Conservation (phyloP, 2,113 vertebrate genomes). For the Phoxinus phoxinus region DNA sequence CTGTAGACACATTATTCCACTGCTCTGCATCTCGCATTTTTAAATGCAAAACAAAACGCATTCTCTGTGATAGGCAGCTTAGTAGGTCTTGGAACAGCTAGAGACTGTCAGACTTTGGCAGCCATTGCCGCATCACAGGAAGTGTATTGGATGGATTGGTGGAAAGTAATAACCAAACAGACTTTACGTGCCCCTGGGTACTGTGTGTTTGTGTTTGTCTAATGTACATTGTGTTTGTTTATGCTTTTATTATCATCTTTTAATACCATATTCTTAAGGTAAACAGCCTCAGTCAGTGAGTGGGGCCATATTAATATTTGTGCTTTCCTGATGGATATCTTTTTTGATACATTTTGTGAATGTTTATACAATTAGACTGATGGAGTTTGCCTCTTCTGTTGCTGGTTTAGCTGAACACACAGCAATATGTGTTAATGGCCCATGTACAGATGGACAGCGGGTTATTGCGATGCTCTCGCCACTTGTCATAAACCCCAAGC, state of each 20-base stretch:
- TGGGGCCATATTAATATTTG: background rate
- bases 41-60: background rate
- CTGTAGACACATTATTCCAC: background rate
- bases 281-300: background rate
- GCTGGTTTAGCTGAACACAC: slow-evolving; percentile 31
- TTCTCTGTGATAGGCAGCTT: background rate
- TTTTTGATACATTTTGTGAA: background rate
- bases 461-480: slow-evolving; percentile 42
- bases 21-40: background rate
- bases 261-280: background rate
- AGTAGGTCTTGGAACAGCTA: background rate
- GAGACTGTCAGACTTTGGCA: background rate
- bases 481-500: slow-evolving; percentile 42
- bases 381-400: background rate
- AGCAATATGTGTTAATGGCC: slow-evolving; percentile 35
- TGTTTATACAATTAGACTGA: background rate
- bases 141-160: background rate
- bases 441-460: slow-evolving; percentile 34
- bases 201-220: background rate
- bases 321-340: background rate
- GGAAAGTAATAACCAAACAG: slow-evolving; percentile 21
- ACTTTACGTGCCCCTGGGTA: slow-evolving; percentile 5
- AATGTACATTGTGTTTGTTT: background rate
- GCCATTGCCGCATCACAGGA: background rate
- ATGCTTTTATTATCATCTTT: background rate